Evolutionary conservation across 2,797 vertebrate species (phyloP), one percentile per base, ranked within the genome.

Genomic region (Ctenopoma multispine): DNA sequence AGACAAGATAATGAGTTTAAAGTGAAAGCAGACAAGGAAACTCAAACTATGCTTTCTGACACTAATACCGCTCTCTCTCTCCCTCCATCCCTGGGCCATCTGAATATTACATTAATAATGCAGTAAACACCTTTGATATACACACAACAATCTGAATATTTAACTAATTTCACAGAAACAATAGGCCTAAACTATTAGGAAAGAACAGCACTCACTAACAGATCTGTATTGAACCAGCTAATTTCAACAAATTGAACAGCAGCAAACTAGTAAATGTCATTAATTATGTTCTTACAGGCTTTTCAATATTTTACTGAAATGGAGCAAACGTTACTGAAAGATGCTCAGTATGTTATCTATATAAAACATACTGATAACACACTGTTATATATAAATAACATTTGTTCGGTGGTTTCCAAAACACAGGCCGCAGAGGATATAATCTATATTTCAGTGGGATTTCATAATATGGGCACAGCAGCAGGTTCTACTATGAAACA

Each of bases 1-100:
- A 92, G 87, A 92, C 84, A 82, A 89, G 89, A 92, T 92, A 92
- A 92, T 86, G 81, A 92, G 89, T 91, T 89, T 90, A 90, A 86
- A 89, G 84, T 79, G 80, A 87, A 91, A 90, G 83, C 77, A 92
- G 89, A 90, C 78, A 77, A 85, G 85, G 74, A 79, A 85, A 87
- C 82, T 89, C 64, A 83, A 91, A 84, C 84, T 79, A 72, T 46
- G 62, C 73, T 86, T 86, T 78, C 84, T 85, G 86, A 89, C 87
- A 86, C 82, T 88, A 87, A 90, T 87, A 82, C 75, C 75, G 78
- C 89, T 84, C 82, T 31, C 29, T 75, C 74, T 56, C 49, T 31
- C 29, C 73, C 74, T 56, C 49, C 49, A 4, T 84, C 90, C 82
- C 83, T 34, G 60, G 57, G 82, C 90, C 79, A 75, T 83, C 78